phyloP scores from a whole-genome alignment of 2,113 vertebrate species.

The Myotis yumanensis region DNA sequence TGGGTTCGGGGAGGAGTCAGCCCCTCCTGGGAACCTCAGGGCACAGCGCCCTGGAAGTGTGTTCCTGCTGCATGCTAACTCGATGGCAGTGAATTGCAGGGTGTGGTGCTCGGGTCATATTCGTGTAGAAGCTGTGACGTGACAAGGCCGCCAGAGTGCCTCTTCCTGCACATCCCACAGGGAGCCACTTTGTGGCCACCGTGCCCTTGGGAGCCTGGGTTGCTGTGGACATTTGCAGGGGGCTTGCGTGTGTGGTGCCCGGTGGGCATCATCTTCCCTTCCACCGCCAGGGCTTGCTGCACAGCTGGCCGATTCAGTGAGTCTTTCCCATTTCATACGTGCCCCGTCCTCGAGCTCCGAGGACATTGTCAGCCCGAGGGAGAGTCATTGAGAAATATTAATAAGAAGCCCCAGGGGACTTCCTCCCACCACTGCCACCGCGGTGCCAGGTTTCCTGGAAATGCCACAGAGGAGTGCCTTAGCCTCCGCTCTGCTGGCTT shows the following conservation, averaged over 20 bases:
- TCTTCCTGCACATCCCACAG: background rate
- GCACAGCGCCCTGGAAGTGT: background rate
- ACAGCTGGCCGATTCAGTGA: background rate
- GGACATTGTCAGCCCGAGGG: background rate
- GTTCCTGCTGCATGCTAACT: background rate
- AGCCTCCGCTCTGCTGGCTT: background rate
- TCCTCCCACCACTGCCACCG: conserved; percentile 37
- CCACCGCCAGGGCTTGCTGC: background rate
- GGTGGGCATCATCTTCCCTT: background rate
- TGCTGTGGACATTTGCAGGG: accelerated
- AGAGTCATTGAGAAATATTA: conserved; percentile 57
- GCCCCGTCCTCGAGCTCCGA: background rate
- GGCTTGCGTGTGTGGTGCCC: accelerated
- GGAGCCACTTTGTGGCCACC: background rate
- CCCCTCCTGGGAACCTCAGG: background rate
- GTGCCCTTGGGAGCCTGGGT: background rate
- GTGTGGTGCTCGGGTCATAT: background rate
- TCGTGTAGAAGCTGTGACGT: background rate
- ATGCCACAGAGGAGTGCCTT: background rate
- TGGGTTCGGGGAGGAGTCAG: background rate
- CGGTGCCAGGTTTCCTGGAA: conserved; percentile 63
- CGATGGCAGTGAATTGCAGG: background rate
- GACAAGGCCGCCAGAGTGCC: background rate
- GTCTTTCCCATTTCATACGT: background rate
- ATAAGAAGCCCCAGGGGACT: conserved; percentile 57